Conservation (phyloP, 2,888 invertebrate species). For the Drosophila prolongata region DNA sequence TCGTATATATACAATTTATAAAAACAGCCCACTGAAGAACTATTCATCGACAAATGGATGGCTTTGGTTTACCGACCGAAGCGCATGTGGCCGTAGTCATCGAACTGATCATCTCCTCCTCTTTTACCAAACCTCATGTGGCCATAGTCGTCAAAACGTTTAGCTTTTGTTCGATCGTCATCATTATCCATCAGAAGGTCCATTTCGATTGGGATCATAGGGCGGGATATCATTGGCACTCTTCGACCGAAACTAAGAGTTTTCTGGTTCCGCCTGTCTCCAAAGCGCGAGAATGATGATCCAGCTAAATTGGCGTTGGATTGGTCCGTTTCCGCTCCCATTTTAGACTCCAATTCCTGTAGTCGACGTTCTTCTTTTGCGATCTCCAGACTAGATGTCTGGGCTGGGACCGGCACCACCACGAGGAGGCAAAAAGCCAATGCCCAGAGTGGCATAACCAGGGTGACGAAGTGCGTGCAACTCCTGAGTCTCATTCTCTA, state of each 20-base stretch:
- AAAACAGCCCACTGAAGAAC: slow-evolving; percentile 9
- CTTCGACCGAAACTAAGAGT: slow-evolving; percentile 63
- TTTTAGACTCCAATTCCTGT: slow-evolving; percentile 52
- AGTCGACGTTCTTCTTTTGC: slow-evolving; percentile 56
- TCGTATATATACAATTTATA: slow-evolving; percentile 39
- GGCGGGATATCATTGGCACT: slow-evolving; percentile 71
- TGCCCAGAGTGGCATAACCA: slow-evolving; percentile 48
- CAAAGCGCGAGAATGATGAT: slow-evolving; percentile 27
- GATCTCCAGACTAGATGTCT: slow-evolving; percentile 40
- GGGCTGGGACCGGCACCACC: slow-evolving; percentile 14
- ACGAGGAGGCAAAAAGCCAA: slow-evolving; percentile 38
- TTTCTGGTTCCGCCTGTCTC: slow-evolving; percentile 65
- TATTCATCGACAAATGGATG: background rate
- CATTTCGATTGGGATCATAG: slow-evolving; percentile 81
- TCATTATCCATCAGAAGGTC: slow-evolving; percentile 81
- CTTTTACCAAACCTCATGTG: slow-evolving; percentile 88
- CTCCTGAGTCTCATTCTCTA: slow-evolving; percentile 36
- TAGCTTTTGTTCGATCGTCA: slow-evolving; percentile 82
- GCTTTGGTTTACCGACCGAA: slow-evolving; percentile 85
- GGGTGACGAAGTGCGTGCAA: slow-evolving; percentile 18
- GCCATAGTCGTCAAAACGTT: slow-evolving; percentile 90
- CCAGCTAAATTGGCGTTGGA: slow-evolving; percentile 20
- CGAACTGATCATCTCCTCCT: slow-evolving; percentile 87
- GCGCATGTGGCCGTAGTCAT: slow-evolving; percentile 91
- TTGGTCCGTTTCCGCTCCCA: slow-evolving; percentile 37